Evolutionary conservation across 2,888 invertebrate genomes (phyloP).

Genomic region (Acrocyrtus sp.): DNA sequence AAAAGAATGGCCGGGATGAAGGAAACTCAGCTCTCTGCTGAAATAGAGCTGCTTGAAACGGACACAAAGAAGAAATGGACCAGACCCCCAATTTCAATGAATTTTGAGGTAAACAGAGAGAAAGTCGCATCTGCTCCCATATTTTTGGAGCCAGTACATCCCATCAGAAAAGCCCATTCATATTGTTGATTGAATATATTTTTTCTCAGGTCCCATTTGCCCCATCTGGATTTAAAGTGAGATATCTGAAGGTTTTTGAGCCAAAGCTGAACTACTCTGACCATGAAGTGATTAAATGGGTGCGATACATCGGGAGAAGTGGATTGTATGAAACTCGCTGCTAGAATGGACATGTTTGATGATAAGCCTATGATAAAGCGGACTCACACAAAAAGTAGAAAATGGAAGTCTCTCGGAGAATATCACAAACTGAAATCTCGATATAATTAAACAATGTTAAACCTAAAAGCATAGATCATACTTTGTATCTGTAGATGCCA

Average conservation of each 20-base stretch:
- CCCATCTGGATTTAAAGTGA: constrained; percentile 99
- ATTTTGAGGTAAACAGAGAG: constrained; percentile 91
- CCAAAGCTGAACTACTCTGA: constrained; percentile 99
- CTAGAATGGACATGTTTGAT: constrained; percentile 72
- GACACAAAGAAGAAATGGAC: constrained; percentile 99
- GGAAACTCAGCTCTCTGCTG: constrained; percentile 98
- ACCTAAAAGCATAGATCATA: too few species aligned
- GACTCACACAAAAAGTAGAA: neutral
- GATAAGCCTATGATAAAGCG: neutral
- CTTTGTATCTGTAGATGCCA: too few species aligned
- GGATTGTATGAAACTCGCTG: constrained; percentile 99
- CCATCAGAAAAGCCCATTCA: neutral
- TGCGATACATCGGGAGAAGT: constrained; percentile 98
- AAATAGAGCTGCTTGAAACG: constrained; percentile 97
- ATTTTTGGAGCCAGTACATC: neutral
- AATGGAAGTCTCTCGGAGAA: neutral
- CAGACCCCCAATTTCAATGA: constrained; percentile 99
- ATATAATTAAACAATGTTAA: too few species aligned
- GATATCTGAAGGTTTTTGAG: constrained; percentile 99
- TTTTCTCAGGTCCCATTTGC: constrained; percentile 90
- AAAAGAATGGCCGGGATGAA: constrained; percentile 98
- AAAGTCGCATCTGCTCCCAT: too few species aligned
- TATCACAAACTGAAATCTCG: neutral
- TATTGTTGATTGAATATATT: constrained; percentile 7
- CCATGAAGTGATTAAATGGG: constrained; percentile 99